A percentile compares a stretch with the other conserved stretches of the same genome.
phyloP scores from a whole-genome alignment of 2,888 invertebrate species.

The Pimpla rufipes region DNA sequence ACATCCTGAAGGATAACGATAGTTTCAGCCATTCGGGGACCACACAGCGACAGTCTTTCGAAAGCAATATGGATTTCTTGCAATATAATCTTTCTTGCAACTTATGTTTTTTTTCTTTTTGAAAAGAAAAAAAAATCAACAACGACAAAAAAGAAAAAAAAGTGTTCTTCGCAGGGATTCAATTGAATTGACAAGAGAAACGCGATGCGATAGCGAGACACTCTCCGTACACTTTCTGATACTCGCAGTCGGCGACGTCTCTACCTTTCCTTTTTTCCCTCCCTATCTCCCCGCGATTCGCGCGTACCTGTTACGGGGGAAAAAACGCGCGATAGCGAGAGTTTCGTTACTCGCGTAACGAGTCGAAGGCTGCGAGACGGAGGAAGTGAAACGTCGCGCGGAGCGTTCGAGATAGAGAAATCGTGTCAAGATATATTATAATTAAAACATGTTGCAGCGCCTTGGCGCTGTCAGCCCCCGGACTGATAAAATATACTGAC shows the following conservation, averaged over 20 bases:
- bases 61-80: background rate
- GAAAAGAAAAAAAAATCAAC: too few species aligned
- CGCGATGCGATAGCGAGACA: background rate
- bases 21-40: background rate
- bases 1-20: background rate
- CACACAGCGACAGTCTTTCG: background rate
- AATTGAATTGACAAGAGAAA: background rate
- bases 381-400: constrained; percentile 1
- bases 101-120: background rate
- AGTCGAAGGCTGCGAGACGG: background rate
- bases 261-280: background rate
- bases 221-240: background rate
- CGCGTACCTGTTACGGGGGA: background rate
- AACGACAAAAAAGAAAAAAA: background rate
- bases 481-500: constrained; percentile 57
- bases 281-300: constrained; percentile 1
- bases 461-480: constrained; percentile 40
- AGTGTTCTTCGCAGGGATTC: background rate
- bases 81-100: background rate
- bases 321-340: constrained; percentile 21
- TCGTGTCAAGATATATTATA: constrained; percentile 49
- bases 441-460: constrained; percentile 31
- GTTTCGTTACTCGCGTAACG: constrained; percentile 37
- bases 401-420: constrained; percentile 25
- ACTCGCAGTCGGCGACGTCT: constrained; percentile 21